A percentile compares a stretch with the other conserved stretches of the same genome.
These are phyloP conservation scores for Balanococcus diminutus DNA, from an alignment of 2,888 invertebrate genomes.

Conservation along the genomic window DNA sequence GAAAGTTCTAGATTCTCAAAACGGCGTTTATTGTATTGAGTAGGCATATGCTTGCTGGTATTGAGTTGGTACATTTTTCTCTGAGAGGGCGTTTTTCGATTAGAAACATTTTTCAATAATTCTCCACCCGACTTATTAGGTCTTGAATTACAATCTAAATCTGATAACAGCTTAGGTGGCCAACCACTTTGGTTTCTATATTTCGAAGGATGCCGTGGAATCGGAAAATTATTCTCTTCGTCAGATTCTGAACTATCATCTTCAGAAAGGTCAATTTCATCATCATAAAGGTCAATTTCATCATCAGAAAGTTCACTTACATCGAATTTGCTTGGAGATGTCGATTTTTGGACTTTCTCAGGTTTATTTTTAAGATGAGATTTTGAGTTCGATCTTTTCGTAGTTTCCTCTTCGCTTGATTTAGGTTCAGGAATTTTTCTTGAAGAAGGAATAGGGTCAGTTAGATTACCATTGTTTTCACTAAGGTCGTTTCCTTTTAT, in stretches of 20 bases:
- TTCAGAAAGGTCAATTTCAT: not conserved
- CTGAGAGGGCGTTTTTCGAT: not conserved
- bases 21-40: not conserved
- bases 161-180: not conserved
- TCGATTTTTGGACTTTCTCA: not conserved
- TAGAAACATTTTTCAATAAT: conserved; percentile 7
- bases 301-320: not conserved
- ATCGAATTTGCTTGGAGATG: not conserved
- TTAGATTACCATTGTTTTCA: too few species aligned
- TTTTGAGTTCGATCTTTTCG: too few species aligned
- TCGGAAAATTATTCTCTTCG: not conserved
- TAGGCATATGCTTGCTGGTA: not conserved
- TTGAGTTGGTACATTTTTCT: not conserved
- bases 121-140: not conserved
- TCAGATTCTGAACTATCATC: not conserved
- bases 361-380: too few species aligned
- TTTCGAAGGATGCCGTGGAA: not conserved
- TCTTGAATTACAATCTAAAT: not conserved
- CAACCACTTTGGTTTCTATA: not conserved
- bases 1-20: not conserved
- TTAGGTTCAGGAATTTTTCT: too few species aligned
- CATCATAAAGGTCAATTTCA: not conserved
- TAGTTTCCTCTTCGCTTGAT: too few species aligned
- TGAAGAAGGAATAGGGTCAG: too few species aligned
- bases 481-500: too few species aligned